Evolutionary conservation across 2,113 vertebrate species (phyloP).

Genomic region (Diadophis punctatus): DNA sequence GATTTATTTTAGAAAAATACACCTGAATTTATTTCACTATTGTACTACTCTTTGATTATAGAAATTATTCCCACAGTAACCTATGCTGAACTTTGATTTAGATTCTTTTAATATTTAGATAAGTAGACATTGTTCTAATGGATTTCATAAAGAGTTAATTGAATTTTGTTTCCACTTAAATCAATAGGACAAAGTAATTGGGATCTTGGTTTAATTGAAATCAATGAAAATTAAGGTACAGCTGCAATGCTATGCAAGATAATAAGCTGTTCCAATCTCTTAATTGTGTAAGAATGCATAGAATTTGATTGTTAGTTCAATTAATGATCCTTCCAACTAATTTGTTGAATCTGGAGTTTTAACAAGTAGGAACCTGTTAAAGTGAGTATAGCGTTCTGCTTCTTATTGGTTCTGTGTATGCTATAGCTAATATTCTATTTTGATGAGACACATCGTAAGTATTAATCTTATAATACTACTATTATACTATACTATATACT

Average conservation of each 20-base stretch:
- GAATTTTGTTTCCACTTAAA: neutral
- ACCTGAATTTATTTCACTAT: neutral
- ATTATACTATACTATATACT: too few relatives aligned
- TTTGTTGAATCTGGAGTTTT: neutral
- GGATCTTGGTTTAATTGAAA: neutral
- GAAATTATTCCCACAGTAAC: neutral
- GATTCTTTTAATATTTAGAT: neutral
- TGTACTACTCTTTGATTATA: neutral
- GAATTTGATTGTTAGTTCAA: neutral
- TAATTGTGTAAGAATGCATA: neutral
- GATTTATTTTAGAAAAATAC: neutral
- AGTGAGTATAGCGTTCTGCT: neutral
- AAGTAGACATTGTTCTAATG: neutral
- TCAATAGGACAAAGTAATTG: neutral
- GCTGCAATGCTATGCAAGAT: neutral
- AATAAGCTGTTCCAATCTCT: neutral
- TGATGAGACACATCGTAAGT: neutral
- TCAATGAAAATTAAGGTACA: neutral
- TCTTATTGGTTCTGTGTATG: neutral
- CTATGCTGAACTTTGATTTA: neutral
- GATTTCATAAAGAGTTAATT: neutral
- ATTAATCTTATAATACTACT: neutral
- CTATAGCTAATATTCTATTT: neutral
- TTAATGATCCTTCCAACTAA: neutral
- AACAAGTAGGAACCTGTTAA: neutral